Conservation (phyloP, 2,113 vertebrate species). For the Nicator chloris region DNA sequence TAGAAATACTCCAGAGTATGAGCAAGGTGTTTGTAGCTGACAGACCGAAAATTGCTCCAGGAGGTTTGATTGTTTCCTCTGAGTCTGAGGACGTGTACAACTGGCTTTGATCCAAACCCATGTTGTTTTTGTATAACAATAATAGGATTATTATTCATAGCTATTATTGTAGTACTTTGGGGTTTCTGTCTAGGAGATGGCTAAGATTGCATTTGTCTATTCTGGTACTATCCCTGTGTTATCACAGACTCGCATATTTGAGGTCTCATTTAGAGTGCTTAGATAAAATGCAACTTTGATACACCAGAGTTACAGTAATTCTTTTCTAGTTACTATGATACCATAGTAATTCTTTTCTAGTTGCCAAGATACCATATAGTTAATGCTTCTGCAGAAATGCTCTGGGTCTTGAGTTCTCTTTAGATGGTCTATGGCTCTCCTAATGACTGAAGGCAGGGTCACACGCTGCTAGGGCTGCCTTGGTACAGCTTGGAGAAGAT, state of each 20-base stretch:
- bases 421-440: not conserved
- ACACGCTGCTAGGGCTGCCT: not conserved
- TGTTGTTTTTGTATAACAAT: not conserved
- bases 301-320: not conserved
- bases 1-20: not conserved
- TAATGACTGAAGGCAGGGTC: not conserved
- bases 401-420: not conserved
- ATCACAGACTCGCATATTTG: not conserved
- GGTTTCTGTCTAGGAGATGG: not conserved
- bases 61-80: not conserved
- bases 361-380: not conserved
- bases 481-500: not conserved
- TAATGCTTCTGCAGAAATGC: not conserved
- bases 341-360: not conserved
- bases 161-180: not conserved
- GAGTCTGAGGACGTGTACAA: not conserved
- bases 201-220: not conserved
- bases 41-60: not conserved
- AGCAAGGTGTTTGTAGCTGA: not conserved
- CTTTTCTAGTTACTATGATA: not conserved
- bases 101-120: not conserved
- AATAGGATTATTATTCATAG: not conserved
- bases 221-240: not conserved
- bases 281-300: not conserved
- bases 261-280: not conserved